Evolutionary conservation across 2,888 invertebrate genomes (phyloP), one percentile per base, ranked within the genome.

Genomic region (Cheilosia scutellata): DNA sequence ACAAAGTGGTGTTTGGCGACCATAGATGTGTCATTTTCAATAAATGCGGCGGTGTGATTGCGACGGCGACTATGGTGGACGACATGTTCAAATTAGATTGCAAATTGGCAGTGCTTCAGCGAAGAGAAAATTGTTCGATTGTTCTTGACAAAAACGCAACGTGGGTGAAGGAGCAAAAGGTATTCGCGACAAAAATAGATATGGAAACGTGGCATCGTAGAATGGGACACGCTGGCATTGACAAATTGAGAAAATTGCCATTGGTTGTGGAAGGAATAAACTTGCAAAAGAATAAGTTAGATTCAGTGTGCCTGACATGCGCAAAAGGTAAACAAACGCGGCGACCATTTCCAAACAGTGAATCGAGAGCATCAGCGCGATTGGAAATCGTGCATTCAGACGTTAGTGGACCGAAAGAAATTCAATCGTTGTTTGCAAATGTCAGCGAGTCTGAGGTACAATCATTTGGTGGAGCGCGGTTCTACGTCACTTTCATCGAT

Each of bases 371-470:
- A 57, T 33, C 57, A 20, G 57, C 31, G 31, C 57, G 20, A 33
- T 57, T 31, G 20, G 57, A 57, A 33, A 33, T 57, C 27, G 57
- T 57, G 57, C 33, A 57, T 57, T 57, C 57, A 57, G 57, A 57
- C 33, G 20, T 57, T 11, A 31, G 57, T 57, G 53, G 51, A 51
- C 25, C 51, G 16, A 51, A 51, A 51, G 51, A 51, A 51, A 51
- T 20, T 25, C 16, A 29, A 33, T 57, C 57, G 33, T 16, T 57
- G 33, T 20, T 57, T 16, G 55, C 29, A 55, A 55, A 55, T 55
- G 55, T 37, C 33, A 33, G 16, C 20, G 33, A 33, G 27, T 57
- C 57, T 13, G 33, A n/a, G n/a, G 33, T 33, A 7, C 2, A 57
- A 57, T 57, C 57, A 20, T 57, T 57, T 33, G 57, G 57, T 20